Evolutionary conservation across 2,113 vertebrate species (phyloP).

Genomic region (Promerops cafer): DNA sequence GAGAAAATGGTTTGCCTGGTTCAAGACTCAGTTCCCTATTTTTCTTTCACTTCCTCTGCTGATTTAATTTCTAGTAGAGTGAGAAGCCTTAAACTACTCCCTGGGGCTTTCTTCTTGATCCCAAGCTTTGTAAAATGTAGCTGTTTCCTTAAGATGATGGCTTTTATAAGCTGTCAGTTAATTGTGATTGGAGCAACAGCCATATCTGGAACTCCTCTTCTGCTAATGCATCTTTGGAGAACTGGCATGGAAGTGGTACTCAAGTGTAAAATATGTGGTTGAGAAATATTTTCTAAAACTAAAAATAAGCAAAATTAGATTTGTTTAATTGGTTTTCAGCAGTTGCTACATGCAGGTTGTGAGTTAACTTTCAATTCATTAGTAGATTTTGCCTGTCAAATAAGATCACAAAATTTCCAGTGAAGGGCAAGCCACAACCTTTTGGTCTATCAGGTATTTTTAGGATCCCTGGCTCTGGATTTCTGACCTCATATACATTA

Average conservation of each 20-base stretch:
- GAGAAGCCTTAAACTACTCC: neutral
- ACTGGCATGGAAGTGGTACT: neutral
- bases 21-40: neutral
- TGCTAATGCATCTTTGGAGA: neutral
- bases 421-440: neutral
- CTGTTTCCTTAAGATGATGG: neutral
- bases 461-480: neutral
- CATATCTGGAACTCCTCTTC: neutral
- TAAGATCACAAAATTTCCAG: neutral
- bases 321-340: neutral
- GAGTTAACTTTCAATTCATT: neutral
- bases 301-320: neutral
- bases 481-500: neutral
- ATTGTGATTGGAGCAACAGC: neutral
- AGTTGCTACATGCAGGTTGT: neutral
- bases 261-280: neutral
- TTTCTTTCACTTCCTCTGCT: constrained; percentile 7
- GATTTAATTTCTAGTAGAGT: neutral
- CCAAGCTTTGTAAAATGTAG: neutral
- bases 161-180: neutral
- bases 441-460: neutral
- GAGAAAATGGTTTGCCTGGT: neutral
- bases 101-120: neutral
- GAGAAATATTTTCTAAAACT: neutral
- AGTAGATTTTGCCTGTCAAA: neutral